Percentiles rank a stretch among this genome's conserved stretches.
Conservation (phyloP, 2,888 invertebrate genomes). For the Agrotis puta region DNA sequence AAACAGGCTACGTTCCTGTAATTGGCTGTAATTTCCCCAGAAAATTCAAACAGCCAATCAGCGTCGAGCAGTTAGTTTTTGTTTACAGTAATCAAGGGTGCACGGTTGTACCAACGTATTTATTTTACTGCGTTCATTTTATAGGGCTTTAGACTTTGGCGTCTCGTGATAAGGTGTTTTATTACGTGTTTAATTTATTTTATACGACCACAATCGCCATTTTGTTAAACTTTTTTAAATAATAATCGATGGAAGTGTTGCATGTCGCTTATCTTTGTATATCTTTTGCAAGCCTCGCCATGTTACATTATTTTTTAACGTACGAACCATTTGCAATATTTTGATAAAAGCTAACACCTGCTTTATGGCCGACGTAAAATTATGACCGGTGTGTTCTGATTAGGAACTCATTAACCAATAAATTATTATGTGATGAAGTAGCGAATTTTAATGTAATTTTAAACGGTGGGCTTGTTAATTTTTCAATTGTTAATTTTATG, state of each 20-base stretch:
- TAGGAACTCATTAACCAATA: slow-evolving; percentile 49
- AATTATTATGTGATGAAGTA: slow-evolving; percentile 48
- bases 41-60: slow-evolving; percentile 57
- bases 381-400: slow-evolving; percentile 48
- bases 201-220: slow-evolving; percentile 40
- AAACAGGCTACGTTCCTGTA: slow-evolving; percentile 24
- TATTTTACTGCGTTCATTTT: slow-evolving; percentile 10
- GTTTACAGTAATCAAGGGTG: slow-evolving; percentile 57
- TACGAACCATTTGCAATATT: slow-evolving; percentile 40
- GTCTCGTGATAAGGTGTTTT: slow-evolving; percentile 32
- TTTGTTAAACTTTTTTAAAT: slow-evolving; percentile 42
- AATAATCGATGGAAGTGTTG: slow-evolving; percentile 60
- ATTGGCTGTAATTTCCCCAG: slow-evolving; percentile 52
- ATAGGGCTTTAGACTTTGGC: slow-evolving; percentile 38
- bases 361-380: slow-evolving; percentile 29
- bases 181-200: slow-evolving; percentile 13
- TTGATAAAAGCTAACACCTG: slow-evolving; percentile 52
- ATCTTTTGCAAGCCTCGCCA: slow-evolving; percentile 45
- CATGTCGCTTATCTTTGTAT: slow-evolving; percentile 61
- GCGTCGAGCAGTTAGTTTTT: slow-evolving; percentile 54
- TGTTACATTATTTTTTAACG: slow-evolving; percentile 37
- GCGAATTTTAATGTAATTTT: slow-evolving; percentile 9
- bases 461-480: slow-evolving; percentile 24
- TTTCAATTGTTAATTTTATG: slow-evolving; percentile 3
- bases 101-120: slow-evolving; percentile 36